Evolutionary conservation across 30 jellyfish, hydroid and myxozoan species (phyloP).

Genomic region (Rhopilema esculentum): DNA sequence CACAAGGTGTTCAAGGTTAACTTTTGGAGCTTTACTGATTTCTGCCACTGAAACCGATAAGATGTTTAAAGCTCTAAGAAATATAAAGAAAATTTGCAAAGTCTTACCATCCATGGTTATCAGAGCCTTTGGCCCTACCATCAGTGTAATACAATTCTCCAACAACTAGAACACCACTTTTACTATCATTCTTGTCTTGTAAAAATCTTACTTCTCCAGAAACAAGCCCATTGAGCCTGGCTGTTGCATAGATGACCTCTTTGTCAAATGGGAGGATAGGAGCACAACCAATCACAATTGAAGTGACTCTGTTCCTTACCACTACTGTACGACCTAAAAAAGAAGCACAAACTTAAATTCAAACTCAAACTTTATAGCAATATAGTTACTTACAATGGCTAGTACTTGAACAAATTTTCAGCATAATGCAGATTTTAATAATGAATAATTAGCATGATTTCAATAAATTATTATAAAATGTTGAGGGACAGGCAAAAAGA

Average conservation of each 20-base stretch:
- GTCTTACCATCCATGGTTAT: constrained; percentile 76
- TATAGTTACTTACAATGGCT: too few relatives aligned
- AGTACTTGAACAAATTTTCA: too few relatives aligned
- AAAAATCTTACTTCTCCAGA: constrained; percentile 88
- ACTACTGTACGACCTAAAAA: constrained; percentile 55
- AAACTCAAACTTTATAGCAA: neutral
- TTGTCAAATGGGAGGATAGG: constrained; percentile 68
- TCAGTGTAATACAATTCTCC: constrained; percentile 84
- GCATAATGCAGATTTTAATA: too few relatives aligned
- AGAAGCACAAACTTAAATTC: neutral
- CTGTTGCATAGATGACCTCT: constrained; percentile 73
- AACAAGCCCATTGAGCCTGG: constrained; percentile 62
- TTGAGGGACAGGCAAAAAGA: too few relatives aligned
- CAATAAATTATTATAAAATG: too few relatives aligned
- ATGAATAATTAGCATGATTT: too few relatives aligned
- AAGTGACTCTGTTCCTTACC: neutral
- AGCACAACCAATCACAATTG: constrained; percentile 75
- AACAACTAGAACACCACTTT: constrained; percentile 55
- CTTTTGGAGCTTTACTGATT: too few relatives aligned
- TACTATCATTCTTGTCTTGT: constrained; percentile 60
- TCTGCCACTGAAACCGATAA: too few relatives aligned
- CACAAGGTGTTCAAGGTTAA: too few relatives aligned
- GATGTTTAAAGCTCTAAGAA: too few relatives aligned
- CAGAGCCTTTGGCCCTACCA: constrained; percentile 62
- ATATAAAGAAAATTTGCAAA: too few relatives aligned